Conservation (phyloP, 2,888 invertebrate species). For the Drosophila aldrichi region DNA sequence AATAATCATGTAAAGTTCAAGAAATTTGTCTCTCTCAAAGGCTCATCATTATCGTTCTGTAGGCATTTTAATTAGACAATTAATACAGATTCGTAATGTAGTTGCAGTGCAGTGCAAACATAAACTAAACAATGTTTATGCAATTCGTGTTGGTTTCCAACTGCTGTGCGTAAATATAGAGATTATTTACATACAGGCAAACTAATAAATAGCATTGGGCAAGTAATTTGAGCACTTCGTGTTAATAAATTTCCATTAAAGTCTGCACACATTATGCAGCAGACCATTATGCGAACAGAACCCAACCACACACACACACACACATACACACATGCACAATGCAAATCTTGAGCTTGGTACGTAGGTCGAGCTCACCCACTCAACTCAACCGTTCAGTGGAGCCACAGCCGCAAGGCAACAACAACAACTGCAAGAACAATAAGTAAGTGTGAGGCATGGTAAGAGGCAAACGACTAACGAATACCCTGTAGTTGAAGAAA, state of each 20-base stretch:
- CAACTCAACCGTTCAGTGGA: constrained; percentile 36
- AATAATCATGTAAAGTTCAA: neutral
- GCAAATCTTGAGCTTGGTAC: constrained; percentile 40
- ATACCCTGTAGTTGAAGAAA: neutral
- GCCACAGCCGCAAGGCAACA: constrained; percentile 27
- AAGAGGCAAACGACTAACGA: neutral
- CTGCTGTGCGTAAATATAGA: constrained; percentile 20
- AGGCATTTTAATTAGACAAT: constrained; percentile 8
- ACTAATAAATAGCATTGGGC: constrained; percentile 43
- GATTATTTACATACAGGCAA: constrained; percentile 26
- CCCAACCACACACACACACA: neutral
- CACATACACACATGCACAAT: constrained; percentile 20
- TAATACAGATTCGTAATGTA: constrained; percentile 6
- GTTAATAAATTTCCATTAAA: constrained; percentile 68
- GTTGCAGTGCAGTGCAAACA: constrained; percentile 14
- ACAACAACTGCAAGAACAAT: constrained; percentile 20
- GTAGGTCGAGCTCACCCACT: constrained; percentile 25
- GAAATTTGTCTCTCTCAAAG: neutral
- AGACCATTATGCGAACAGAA: constrained; percentile 38
- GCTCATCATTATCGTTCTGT: too few relatives aligned
- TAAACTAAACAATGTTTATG: constrained; percentile 29
- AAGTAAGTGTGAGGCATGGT: neutral
- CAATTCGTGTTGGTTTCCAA: constrained; percentile 23
- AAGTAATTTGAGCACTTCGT: constrained; percentile 41
- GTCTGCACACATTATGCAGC: constrained; percentile 34